phyloP scores from a whole-genome alignment of 2,888 invertebrate species.

The Drosophila mayaguana region DNA sequence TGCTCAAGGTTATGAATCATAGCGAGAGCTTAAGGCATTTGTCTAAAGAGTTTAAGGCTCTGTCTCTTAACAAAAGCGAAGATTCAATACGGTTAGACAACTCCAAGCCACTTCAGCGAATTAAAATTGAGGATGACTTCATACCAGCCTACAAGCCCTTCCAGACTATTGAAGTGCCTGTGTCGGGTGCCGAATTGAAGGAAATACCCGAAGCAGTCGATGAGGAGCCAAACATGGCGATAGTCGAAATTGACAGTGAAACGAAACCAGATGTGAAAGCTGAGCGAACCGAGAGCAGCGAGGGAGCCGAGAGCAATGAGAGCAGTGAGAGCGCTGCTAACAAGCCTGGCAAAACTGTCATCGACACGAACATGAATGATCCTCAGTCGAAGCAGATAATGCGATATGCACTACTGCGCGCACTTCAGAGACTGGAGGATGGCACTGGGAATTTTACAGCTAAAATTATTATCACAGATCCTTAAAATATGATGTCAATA shows the following conservation, averaged over 20 bases:
- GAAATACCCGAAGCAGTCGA: no score
- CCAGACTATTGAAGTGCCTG: conserved; percentile 13
- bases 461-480: conserved; percentile 25
- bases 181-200: background rate
- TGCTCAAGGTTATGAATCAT: background rate
- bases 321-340: background rate
- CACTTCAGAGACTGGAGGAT: conserved; percentile 32
- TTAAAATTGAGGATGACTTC: background rate
- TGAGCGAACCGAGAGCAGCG: background rate
- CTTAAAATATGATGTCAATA: background rate
- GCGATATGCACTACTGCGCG: conserved; percentile 45
- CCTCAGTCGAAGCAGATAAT: conserved; percentile 33
- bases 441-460: conserved; percentile 19
- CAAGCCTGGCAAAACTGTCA: background rate
- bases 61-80: background rate
- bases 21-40: background rate
- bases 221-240: background rate
- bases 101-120: background rate
- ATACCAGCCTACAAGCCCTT: conserved; percentile 27
- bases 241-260: background rate
- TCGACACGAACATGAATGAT: conserved; percentile 24
- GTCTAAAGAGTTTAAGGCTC: background rate
- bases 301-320: background rate
- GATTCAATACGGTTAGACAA: background rate
- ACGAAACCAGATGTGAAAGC: background rate